Evolutionary conservation across 1,140 invertebrate genomes (phyloP).

Genomic region (Drosophila navojoa): DNA sequence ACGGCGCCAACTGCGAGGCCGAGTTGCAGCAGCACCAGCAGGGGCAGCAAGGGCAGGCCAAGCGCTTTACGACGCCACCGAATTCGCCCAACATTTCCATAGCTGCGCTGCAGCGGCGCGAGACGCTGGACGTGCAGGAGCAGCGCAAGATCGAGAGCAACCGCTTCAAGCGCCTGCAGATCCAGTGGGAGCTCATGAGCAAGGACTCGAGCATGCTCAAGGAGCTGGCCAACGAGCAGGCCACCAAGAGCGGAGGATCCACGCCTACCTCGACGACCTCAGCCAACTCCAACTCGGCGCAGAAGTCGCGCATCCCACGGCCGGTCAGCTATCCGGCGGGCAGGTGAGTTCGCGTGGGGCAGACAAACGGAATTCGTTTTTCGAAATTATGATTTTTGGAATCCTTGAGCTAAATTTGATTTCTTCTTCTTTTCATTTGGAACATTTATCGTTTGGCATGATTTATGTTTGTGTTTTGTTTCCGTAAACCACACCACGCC

Average conservation of each 20-base stretch:
- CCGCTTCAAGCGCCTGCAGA: conserved; percentile 90
- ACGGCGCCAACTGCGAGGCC: conserved; percentile 63
- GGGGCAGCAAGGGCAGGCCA: conserved; percentile 57
- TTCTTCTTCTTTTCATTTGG: conserved; percentile 36
- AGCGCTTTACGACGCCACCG: conserved; percentile 86
- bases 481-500: too few species aligned
- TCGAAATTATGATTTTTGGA: conserved; percentile 39
- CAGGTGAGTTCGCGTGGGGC: conserved; percentile 70
- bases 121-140: conserved; percentile 70
- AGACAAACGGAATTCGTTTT: neutral
- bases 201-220: conserved; percentile 84
- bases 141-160: conserved; percentile 83
- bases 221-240: conserved; percentile 84
- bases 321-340: conserved; percentile 87
- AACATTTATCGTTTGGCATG: conserved; percentile 61
- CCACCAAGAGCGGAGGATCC: conserved; percentile 82
- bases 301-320: conserved; percentile 89
- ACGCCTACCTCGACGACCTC: conserved; percentile 83
- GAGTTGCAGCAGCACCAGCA: conserved; percentile 42
- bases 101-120: conserved; percentile 61
- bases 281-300: conserved; percentile 66
- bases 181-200: conserved; percentile 93
- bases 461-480: conserved; percentile 9
- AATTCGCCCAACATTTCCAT: conserved; percentile 90
- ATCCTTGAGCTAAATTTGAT: conserved; percentile 45